Percentiles rank a stretch among this genome's conserved stretches.
Evolutionary conservation across 2,113 vertebrate species (phyloP).

Genomic region (Hippolais icterina): DNA sequence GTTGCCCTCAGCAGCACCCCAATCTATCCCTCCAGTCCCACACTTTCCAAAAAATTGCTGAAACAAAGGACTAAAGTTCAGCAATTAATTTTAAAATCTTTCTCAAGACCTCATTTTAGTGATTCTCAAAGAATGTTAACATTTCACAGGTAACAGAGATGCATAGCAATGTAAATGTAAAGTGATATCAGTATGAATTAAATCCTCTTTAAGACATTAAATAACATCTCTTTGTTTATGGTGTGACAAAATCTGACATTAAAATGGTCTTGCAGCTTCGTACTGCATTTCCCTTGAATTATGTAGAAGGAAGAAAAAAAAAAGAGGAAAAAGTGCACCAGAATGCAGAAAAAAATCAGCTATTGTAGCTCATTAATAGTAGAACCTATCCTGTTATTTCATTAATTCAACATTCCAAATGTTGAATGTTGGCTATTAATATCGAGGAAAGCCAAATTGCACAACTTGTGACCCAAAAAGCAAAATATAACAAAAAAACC

Average conservation of each 20-base stretch:
- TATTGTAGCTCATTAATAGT: not conserved
- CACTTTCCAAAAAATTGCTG: not conserved
- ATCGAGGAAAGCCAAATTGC: not conserved
- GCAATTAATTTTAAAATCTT: not conserved
- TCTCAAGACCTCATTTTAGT: not conserved
- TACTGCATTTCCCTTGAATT: not conserved
- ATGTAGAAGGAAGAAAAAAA: not conserved
- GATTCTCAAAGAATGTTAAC: not conserved
- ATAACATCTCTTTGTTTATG: not conserved
- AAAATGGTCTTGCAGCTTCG: not conserved
- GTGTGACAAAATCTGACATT: not conserved
- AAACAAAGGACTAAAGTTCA: not conserved
- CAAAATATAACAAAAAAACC: not conserved
- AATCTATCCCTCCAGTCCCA: not conserved
- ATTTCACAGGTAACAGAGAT: not conserved
- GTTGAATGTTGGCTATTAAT: not conserved
- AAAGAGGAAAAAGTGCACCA: accelerated
- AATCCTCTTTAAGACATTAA: not conserved
- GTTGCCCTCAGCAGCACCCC: accelerated
- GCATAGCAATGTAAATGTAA: not conserved
- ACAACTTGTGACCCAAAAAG: not conserved
- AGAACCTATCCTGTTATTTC: not conserved
- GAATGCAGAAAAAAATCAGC: not conserved
- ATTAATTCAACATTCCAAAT: not conserved
- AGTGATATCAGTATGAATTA: not conserved